Evolutionary conservation across 2,113 vertebrate species (phyloP).

Genomic region (Spilogale gracilis): DNA sequence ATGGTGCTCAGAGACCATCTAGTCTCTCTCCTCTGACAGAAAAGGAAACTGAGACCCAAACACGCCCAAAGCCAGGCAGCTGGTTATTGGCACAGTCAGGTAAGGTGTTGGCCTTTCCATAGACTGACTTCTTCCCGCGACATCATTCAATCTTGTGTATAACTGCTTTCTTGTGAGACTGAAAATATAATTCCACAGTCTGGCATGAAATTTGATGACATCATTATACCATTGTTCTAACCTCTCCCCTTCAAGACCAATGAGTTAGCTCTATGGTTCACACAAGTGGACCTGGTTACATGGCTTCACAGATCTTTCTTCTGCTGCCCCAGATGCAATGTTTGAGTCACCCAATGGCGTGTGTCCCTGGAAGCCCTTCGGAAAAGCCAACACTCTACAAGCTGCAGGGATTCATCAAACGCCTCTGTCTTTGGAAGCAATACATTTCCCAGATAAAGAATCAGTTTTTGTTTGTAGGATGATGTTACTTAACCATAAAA

Average conservation of each 20-base stretch:
- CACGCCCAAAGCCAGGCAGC: neutral
- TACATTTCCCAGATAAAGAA: neutral
- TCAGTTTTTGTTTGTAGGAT: neutral
- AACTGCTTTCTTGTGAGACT: neutral
- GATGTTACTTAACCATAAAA: constrained; percentile 58
- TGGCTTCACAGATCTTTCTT: neutral
- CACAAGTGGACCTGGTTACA: neutral
- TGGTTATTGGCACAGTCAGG: constrained; percentile 3
- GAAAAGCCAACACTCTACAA: neutral
- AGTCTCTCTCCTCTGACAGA: neutral
- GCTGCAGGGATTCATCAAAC: neutral
- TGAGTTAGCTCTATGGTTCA: neutral
- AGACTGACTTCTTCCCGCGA: neutral
- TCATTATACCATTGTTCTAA: neutral
- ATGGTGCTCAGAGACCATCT: neutral
- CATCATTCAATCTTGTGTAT: neutral
- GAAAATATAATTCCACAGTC: neutral
- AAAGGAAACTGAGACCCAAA: neutral
- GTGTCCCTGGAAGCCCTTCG: neutral
- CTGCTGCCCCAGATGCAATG: neutral
- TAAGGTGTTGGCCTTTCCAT: neutral
- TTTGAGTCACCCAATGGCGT: too few relatives aligned
- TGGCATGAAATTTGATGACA: neutral
- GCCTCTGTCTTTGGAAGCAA: constrained; percentile 7
- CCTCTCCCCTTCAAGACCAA: neutral